Evolutionary conservation across 2,113 vertebrate genomes (phyloP).

Genomic region (Toxotes chatareus): DNA sequence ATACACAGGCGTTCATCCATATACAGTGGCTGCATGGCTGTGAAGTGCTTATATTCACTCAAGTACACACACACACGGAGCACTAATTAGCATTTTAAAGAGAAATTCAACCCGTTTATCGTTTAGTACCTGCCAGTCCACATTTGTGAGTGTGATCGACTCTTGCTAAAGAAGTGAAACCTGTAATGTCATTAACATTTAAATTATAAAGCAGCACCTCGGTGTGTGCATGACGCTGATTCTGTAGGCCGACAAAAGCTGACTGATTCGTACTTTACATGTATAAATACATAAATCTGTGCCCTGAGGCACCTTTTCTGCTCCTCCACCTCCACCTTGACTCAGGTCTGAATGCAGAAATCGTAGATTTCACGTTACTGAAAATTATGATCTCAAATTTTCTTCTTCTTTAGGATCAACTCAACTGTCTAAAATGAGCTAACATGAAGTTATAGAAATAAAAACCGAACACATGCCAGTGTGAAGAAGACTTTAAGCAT

Average conservation of each 20-base stretch:
- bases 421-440: no score
- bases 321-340: neutral
- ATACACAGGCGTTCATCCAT: conserved; percentile 51
- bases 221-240: neutral
- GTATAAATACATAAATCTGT: conserved; percentile 19
- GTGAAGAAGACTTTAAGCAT: no score
- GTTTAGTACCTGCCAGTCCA: conserved; percentile 68
- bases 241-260: conserved; percentile 39
- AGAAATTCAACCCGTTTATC: conserved; percentile 60
- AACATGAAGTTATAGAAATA: no score
- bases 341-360: neutral
- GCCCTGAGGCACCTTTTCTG: conserved; percentile 4
- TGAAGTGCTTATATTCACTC: neutral
- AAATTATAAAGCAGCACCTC: conserved; percentile 53
- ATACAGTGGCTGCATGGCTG: conserved; percentile 12
- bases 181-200: conserved; percentile 72
- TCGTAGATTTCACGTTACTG: neutral
- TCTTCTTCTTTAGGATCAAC: neutral
- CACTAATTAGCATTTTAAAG: conserved; percentile 76
- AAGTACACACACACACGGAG: conserved; percentile 26
- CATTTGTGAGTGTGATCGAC: conserved; percentile 48
- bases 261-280: conserved; percentile 47
- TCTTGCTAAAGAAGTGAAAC: conserved; percentile 48
- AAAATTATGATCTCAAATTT: neutral
- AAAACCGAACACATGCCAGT: no score